phyloP scores from a whole-genome alignment of 2,888 invertebrate genomes.

The Thera britannica region DNA sequence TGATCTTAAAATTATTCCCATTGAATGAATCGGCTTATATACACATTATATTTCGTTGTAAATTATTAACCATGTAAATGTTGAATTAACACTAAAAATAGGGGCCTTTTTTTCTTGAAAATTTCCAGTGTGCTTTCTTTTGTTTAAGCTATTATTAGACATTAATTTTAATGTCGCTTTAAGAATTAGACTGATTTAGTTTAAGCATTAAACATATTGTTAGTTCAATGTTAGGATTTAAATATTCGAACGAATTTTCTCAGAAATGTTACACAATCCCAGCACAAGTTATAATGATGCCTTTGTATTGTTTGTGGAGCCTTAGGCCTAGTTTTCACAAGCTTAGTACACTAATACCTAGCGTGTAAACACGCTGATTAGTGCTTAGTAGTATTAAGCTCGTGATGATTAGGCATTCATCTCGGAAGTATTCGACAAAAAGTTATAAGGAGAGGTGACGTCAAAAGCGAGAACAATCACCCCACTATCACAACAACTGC shows the following conservation, averaged over 20 bases:
- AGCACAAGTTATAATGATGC: conserved; percentile 28
- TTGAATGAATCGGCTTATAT: conserved; percentile 28
- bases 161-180: conserved; percentile 77
- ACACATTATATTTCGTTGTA: conserved; percentile 33
- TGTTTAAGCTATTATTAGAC: conserved; percentile 82
- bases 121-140: conserved; percentile 79
- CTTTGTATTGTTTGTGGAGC: conserved; percentile 28
- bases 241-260: conserved; percentile 66
- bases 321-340: neutral
- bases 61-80: conserved; percentile 47
- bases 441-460: neutral
- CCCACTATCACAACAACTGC: neutral
- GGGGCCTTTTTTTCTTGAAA: conserved; percentile 76
- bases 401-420: neutral
- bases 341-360: neutral
- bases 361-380: too few species aligned
- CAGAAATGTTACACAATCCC: conserved; percentile 35
- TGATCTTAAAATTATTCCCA: conserved; percentile 43
- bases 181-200: conserved; percentile 85
- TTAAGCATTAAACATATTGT: conserved; percentile 79
- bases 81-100: conserved; percentile 54
- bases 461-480: neutral
- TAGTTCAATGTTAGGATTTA: conserved; percentile 76
- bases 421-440: neutral
- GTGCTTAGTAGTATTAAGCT: neutral